phyloP scores from a whole-genome alignment of 2,888 invertebrate genomes.

The Boloria selene region DNA sequence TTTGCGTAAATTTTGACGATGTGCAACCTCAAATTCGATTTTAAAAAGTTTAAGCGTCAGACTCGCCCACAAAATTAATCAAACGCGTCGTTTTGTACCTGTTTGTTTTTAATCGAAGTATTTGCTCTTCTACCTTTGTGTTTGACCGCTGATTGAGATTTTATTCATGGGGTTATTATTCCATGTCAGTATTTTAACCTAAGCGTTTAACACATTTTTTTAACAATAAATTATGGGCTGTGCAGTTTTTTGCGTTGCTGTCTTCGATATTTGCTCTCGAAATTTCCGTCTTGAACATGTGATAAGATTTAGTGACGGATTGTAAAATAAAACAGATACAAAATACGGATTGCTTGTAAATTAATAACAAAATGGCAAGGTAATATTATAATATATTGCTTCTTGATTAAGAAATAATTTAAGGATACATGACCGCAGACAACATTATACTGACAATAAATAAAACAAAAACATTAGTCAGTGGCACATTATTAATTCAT shows the following conservation, averaged over 20 bases:
- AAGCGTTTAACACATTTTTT: slow-evolving; percentile 35
- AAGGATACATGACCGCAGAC: slow-evolving; percentile 8
- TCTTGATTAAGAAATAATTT: slow-evolving; percentile 16
- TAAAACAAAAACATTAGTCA: slow-evolving; percentile 33
- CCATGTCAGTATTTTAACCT: slow-evolving; percentile 48
- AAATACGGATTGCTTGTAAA: background rate
- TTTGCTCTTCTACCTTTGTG: slow-evolving; percentile 62
- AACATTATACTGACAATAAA: slow-evolving; percentile 13
- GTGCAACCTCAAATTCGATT: slow-evolving; percentile 65
- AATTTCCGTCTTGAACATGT: no score
- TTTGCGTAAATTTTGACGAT: slow-evolving; percentile 73
- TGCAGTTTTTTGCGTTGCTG: slow-evolving; percentile 26
- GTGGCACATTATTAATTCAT: slow-evolving; percentile 32
- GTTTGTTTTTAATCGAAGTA: slow-evolving; percentile 72
- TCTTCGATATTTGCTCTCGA: slow-evolving; percentile 2
- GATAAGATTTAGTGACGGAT: no score
- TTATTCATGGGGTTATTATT: slow-evolving; percentile 69
- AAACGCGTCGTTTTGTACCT: slow-evolving; percentile 74
- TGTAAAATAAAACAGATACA: no score
- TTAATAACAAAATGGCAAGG: background rate
- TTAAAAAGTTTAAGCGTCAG: slow-evolving; percentile 50
- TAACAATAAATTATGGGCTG: slow-evolving; percentile 28
- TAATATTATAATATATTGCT: background rate
- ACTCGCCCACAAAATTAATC: slow-evolving; percentile 74
- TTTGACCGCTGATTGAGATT: slow-evolving; percentile 77